Evolutionary conservation across 2,888 invertebrate species (phyloP).

Genomic region (Teinopalpus imperialis): DNA sequence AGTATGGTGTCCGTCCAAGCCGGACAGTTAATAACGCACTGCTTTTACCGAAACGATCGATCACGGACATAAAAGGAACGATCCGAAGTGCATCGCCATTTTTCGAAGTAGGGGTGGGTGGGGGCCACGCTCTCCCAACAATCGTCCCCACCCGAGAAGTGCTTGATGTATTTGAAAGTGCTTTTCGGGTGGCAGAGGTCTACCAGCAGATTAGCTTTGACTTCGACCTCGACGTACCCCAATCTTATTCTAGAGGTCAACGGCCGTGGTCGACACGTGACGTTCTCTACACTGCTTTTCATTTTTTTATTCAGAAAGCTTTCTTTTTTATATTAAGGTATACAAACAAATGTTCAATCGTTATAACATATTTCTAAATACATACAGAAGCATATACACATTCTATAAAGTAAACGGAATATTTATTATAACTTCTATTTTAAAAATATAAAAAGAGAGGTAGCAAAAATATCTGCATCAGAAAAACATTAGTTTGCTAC

Average conservation of each 20-base stretch:
- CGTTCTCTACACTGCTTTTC: no score
- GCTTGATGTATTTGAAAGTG: slow-evolving; percentile 70
- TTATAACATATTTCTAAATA: no score
- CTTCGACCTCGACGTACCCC: slow-evolving; percentile 10
- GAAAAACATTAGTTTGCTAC: no score
- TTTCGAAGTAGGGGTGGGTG: slow-evolving; percentile 65
- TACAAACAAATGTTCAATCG: no score
- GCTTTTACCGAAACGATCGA: slow-evolving; percentile 79
- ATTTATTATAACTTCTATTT: no score
- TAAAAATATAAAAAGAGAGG: no score
- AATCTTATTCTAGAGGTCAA: not conserved
- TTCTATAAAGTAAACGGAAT: no score
- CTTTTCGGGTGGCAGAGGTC: slow-evolving; percentile 67
- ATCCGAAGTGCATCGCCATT: slow-evolving; percentile 79
- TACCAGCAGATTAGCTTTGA: slow-evolving; percentile 58
- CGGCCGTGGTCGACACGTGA: no score
- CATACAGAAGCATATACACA: no score
- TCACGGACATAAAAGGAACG: slow-evolving; percentile 80
- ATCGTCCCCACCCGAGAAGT: slow-evolving; percentile 46
- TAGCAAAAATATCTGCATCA: no score
- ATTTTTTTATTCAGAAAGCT: no score
- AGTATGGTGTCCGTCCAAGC: slow-evolving; percentile 58
- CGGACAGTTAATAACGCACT: slow-evolving; percentile 59
- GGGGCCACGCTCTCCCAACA: slow-evolving; percentile 37
- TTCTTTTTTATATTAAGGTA: no score